A percentile compares a stretch with the other conserved stretches of the same genome.
phyloP scores from a whole-genome alignment of 2,888 invertebrate genomes.

The Limnephilus marmoratus region DNA sequence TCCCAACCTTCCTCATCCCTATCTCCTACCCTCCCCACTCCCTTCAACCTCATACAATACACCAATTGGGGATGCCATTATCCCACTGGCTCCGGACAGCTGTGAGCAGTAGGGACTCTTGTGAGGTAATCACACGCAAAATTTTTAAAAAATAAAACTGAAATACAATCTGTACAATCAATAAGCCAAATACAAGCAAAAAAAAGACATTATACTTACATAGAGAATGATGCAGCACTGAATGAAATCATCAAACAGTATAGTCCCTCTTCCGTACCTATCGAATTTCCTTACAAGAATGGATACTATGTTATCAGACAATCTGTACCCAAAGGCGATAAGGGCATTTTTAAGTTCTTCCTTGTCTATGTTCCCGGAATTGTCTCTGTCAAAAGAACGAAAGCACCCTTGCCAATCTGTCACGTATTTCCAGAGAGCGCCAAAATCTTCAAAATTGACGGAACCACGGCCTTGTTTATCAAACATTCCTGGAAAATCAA shows the following conservation, averaged over 20 bases:
- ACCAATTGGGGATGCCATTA: too few relatives aligned
- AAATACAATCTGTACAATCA: neutral
- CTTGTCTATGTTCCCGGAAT: slow-evolving; percentile 94
- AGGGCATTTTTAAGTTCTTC: slow-evolving; percentile 94
- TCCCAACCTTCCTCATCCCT: too few relatives aligned
- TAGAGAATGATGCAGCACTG: slow-evolving; percentile 96
- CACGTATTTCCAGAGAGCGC: slow-evolving; percentile 97
- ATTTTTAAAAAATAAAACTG: slow-evolving; percentile 17
- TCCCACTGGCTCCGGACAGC: too few relatives aligned
- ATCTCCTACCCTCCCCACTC: too few relatives aligned
- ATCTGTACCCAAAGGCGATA: slow-evolving; percentile 91
- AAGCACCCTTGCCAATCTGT: slow-evolving; percentile 99
- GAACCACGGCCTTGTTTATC: slow-evolving; percentile 93
- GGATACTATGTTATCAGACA: slow-evolving; percentile 89
- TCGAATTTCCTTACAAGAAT: slow-evolving; percentile 95
- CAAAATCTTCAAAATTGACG: slow-evolving; percentile 96
- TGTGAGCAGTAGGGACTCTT: too few relatives aligned
- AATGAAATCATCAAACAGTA: slow-evolving; percentile 98
- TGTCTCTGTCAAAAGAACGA: slow-evolving; percentile 94
- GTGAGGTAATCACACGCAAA: too few relatives aligned
- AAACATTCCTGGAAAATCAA: slow-evolving; percentile 88
- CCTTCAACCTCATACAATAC: too few relatives aligned
- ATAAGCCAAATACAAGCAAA: slow-evolving; percentile 13
- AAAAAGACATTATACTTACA: slow-evolving; percentile 81
- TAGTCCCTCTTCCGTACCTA: slow-evolving; percentile 91